A percentile compares a stretch with the other conserved stretches of the same genome.
These are phyloP conservation scores for Thamnaconus septentrionalis DNA, from an alignment of 2,113 vertebrate genomes.

Conservation along the genomic window DNA sequence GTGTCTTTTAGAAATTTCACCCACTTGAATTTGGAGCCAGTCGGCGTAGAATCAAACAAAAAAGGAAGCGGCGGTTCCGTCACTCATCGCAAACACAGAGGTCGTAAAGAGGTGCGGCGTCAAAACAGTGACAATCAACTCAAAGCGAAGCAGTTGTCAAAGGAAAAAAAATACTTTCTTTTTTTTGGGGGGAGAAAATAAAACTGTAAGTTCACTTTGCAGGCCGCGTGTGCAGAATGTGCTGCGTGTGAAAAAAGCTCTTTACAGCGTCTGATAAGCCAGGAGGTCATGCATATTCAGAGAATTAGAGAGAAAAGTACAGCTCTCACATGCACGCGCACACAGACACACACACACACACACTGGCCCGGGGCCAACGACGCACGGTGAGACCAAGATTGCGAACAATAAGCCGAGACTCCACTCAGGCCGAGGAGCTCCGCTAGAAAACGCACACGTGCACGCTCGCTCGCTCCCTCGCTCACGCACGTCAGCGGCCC, in stretches of 20 bases:
- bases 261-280: conserved; percentile 33
- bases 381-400: conserved; percentile 39
- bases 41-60: background rate
- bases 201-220: background rate
- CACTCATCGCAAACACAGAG: conserved; percentile 7
- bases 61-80: background rate
- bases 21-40: background rate
- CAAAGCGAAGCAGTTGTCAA: background rate
- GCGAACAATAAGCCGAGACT: conserved; percentile 34
- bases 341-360: conserved; percentile 26
- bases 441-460: conserved; percentile 27
- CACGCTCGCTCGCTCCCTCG: conserved; percentile 36
- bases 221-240: background rate
- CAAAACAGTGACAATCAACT: background rate
- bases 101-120: conserved; percentile 8
- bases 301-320: conserved; percentile 45
- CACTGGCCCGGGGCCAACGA: conserved; percentile 61
- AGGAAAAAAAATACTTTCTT: background rate
- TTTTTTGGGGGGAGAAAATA: background rate
- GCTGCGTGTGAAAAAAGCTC: conserved; percentile 3
- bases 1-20: background rate
- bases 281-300: conserved; percentile 72
- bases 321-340: conserved; percentile 37
- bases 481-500: conserved; percentile 37
- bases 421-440: conserved; percentile 39